Percentiles rank a stretch among this genome's conserved stretches.
phyloP scores from a whole-genome alignment of 2,888 invertebrate species.

The Andrena bucephala region DNA sequence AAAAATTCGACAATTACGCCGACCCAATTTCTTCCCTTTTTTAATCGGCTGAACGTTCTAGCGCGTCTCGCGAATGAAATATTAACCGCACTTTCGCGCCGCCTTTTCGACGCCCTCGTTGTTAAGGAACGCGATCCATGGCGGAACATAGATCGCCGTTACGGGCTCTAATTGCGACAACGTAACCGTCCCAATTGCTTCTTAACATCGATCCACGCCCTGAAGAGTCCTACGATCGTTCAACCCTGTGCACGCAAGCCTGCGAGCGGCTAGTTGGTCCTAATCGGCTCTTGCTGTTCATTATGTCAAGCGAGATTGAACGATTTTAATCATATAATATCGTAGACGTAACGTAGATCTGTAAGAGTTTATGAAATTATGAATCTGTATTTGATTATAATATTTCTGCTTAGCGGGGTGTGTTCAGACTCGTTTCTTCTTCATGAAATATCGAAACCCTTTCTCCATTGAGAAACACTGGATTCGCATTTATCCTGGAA shows the following conservation, averaged over 20 bases:
- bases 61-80: slow-evolving; percentile 49
- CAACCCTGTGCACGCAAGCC: slow-evolving; percentile 60
- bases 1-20: slow-evolving; percentile 49
- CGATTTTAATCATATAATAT: too few relatives aligned
- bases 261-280: slow-evolving; percentile 53
- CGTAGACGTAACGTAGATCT: too few relatives aligned
- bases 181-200: slow-evolving; percentile 59
- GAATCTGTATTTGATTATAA: too few relatives aligned
- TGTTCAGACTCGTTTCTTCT: neutral
- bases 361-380: too few relatives aligned
- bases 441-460: neutral
- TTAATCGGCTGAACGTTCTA: slow-evolving; percentile 47
- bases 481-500: slow-evolving; percentile 28
- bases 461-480: slow-evolving; percentile 23
- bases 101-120: slow-evolving; percentile 8
- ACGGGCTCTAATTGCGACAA: slow-evolving; percentile 55
- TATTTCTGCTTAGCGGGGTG: too few relatives aligned
- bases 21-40: slow-evolving; percentile 39
- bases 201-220: slow-evolving; percentile 56
- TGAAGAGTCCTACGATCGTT: slow-evolving; percentile 25
- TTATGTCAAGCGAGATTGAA: slow-evolving; percentile 35
- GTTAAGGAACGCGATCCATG: slow-evolving; percentile 11
- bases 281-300: slow-evolving; percentile 46
- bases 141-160: slow-evolving; percentile 54
- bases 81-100: slow-evolving; percentile 36